A percentile compares a stretch with the other conserved stretches of the same genome.
Conservation (phyloP, 1,140 invertebrate genomes). For the Atta cephalotes region DNA sequence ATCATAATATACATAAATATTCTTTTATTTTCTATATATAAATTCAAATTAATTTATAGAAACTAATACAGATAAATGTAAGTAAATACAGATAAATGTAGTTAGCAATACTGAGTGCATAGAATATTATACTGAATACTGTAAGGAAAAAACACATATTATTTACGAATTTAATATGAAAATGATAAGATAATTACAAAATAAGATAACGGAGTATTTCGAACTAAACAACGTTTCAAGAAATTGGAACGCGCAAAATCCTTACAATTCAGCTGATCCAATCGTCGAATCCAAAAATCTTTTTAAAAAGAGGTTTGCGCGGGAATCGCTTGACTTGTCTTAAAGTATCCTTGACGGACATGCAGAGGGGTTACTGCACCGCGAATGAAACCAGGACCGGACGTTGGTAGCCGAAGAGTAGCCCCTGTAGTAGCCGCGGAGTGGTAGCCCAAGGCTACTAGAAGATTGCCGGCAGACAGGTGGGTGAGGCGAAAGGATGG, state of each 20-base stretch:
- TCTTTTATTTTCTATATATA: background rate
- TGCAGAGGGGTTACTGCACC: slow-evolving; percentile 70
- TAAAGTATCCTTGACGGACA: slow-evolving; percentile 68
- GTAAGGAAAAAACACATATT: too few relatives aligned
- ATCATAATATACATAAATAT: background rate
- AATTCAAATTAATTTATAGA: background rate
- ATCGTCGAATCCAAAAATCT: background rate
- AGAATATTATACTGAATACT: too few relatives aligned
- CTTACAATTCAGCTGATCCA: slow-evolving; percentile 11
- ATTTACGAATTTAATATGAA: background rate
- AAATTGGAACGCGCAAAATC: background rate
- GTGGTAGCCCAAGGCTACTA: slow-evolving; percentile 87
- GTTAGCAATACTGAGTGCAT: too few relatives aligned
- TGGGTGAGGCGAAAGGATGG: slow-evolving; percentile 83
- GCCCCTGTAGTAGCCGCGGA: slow-evolving; percentile 85
- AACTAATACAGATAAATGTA: background rate
- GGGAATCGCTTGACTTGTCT: slow-evolving; percentile 39
- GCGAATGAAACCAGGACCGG: slow-evolving; percentile 77
- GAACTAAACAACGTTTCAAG: background rate
- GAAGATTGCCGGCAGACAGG: slow-evolving; percentile 87
- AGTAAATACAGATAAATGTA: background rate
- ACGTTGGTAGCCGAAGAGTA: slow-evolving; percentile 85
- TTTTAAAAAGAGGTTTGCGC: slow-evolving; percentile 31
- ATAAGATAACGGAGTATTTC: background rate
- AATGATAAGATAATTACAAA: background rate